Evolutionary conservation across 2,797 vertebrate genomes (phyloP).

Genomic region (Echiichthys vipera): DNA sequence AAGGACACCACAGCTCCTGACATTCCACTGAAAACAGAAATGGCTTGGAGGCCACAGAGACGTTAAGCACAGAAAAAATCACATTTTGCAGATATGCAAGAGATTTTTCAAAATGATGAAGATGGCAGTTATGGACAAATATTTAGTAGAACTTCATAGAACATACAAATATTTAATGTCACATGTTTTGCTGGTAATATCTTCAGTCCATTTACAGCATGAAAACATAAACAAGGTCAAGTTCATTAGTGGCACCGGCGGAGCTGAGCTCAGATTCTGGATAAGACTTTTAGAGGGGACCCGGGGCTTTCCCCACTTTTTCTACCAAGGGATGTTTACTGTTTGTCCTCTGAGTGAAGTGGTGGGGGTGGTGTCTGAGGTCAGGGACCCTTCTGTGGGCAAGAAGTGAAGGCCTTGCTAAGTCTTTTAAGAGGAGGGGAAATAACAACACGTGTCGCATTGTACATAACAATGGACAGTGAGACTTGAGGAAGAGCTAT

Average conservation of each 20-base stretch:
- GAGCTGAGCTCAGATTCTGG: conserved; percentile 8
- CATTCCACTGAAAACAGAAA: no score
- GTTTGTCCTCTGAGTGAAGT: conserved; percentile 53
- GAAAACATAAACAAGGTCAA: conserved; percentile 17
- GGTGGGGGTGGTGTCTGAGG: conserved; percentile 45
- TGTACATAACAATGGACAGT: conserved; percentile 78
- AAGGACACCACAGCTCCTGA: no score
- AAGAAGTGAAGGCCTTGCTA: conserved; percentile 66
- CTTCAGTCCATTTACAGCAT: not conserved
- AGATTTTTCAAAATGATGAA: not conserved
- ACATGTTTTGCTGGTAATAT: not conserved
- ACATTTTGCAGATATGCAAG: not conserved
- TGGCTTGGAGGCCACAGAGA: no score
- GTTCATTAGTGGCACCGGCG: conserved; percentile 2
- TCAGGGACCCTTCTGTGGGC: conserved; percentile 54
- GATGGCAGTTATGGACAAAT: not conserved
- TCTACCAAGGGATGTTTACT: conserved; percentile 61
- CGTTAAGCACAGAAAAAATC: not conserved
- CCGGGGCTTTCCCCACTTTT: conserved; percentile 49
- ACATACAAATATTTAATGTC: not conserved
- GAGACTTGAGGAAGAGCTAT: conserved; percentile 47
- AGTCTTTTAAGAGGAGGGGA: conserved; percentile 70
- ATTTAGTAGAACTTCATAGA: no score
- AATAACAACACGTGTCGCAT: conserved; percentile 80
- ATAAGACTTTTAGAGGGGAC: conserved; percentile 8